Evolutionary conservation across 2,888 invertebrate species (phyloP), one percentile per base, ranked within the genome.

Genomic region (Molorchus minor): DNA sequence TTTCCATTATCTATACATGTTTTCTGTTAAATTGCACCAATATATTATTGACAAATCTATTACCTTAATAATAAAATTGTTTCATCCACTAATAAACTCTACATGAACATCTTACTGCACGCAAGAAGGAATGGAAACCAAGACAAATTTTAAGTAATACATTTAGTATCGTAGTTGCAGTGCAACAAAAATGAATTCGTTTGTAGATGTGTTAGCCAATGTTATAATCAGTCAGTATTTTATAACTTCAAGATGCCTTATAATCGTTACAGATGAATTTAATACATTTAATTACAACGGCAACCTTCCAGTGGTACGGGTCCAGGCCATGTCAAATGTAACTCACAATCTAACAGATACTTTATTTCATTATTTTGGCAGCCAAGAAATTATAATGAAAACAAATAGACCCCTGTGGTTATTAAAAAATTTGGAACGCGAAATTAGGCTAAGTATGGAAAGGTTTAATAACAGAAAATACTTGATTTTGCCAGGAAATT

Each of bases 341-440:
- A n/a, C n/a, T n/a, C n/a, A n/a, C n/a, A n/a, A n/a, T n/a, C 33
- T 41, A 15, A 30, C 56, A 3, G 45, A 66, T 43, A 29, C 60
- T 41, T 45, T 73, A 40, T 70, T 72, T 25, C 61, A 66, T 33
- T 63, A 70, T 61, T 63, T 66, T 41, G 75, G 75, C 10, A 74
- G 75, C 60, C 71, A 72, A 46, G 69, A 68, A 44, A 62, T 74
- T 13, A 35, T 75, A 1, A 58, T 75, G 1, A 56, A 67, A 12
- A 62, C 54, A 3, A 49, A 64, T 4, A 33, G 63, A 29, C 71
- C 72, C 0, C 29, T 59, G 2, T 43, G 43, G 10, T 36, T 66
- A 7, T 71, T 75, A 52, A 33, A 47, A 17, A 21, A 45, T 20
- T 65, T 72, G 19, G 75, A 75, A 60, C 51, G 52, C 1, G 49